phyloP scores from a whole-genome alignment of 2,888 invertebrate species.

The Drosophila recens region DNA sequence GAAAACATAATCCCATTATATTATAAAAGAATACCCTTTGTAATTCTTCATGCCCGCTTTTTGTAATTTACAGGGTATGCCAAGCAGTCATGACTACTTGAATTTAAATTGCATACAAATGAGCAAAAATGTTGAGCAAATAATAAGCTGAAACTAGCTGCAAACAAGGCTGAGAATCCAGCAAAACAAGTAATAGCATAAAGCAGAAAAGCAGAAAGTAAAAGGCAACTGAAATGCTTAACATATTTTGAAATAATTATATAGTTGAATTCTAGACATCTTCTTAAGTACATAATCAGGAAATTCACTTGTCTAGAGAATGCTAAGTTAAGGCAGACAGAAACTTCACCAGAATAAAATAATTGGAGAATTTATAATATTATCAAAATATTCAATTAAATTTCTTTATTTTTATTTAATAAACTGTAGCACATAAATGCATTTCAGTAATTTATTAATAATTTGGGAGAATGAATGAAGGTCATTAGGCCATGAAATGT shows the following conservation, averaged over 20 bases:
- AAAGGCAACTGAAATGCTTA: conserved; percentile 5
- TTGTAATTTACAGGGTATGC: not conserved
- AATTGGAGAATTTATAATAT: not conserved
- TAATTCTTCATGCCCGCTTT: not conserved
- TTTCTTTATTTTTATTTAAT: not conserved
- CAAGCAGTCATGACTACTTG: not conserved
- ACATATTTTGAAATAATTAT: conserved; percentile 20
- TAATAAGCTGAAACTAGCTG: not conserved
- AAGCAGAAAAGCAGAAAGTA: conserved; percentile 4
- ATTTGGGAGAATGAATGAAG: conserved; percentile 11
- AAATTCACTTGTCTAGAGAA: not conserved
- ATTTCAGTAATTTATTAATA: conserved; percentile 6
- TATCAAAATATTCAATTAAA: not conserved
- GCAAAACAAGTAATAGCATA: not conserved
- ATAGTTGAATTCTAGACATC: not conserved
- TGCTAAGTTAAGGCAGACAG: not conserved
- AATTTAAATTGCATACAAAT: not conserved
- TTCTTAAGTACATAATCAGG: conserved; percentile 3
- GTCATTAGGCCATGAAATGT: conserved; percentile 42
- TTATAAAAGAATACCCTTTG: too few species aligned
- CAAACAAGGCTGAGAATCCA: conserved; percentile 4
- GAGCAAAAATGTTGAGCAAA: not conserved
- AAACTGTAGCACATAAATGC: not conserved
- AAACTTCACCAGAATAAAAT: too few species aligned
- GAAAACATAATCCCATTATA: too few species aligned